phyloP scores from a whole-genome alignment of 2,888 invertebrate species.

The Xanthia icteritia region DNA sequence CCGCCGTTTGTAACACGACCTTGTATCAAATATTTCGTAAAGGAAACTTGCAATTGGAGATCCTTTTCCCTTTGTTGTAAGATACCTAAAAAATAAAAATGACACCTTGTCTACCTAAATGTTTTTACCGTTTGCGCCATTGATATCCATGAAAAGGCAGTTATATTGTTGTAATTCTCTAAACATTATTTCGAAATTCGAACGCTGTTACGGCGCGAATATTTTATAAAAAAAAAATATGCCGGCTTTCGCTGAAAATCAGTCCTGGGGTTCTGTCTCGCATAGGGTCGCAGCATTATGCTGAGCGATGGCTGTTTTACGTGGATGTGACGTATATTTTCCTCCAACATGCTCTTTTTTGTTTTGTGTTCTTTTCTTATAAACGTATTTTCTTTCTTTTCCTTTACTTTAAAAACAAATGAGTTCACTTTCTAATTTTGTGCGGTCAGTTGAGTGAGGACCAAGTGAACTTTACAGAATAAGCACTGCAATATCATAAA shows the following conservation, averaged over 20 bases:
- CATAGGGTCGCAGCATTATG: too few species aligned
- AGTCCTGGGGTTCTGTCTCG: too few species aligned
- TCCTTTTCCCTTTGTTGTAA: neutral
- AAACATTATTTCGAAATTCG: neutral
- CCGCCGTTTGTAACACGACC: constrained; percentile 11
- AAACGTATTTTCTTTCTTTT: too few species aligned
- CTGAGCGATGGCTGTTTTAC: too few species aligned
- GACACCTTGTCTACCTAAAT: constrained; percentile 4
- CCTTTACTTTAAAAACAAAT: too few species aligned
- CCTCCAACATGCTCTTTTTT: too few species aligned
- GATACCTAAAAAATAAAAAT: neutral
- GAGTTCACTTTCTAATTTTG: too few species aligned
- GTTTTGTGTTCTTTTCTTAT: too few species aligned
- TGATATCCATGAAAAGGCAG: neutral
- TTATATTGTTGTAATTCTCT: neutral
- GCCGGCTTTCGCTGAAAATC: too few species aligned
- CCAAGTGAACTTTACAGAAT: neutral
- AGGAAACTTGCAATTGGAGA: neutral
- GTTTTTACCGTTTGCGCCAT: neutral
- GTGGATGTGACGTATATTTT: too few species aligned
- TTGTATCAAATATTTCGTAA: constrained; percentile 37
- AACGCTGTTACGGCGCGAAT: neutral
- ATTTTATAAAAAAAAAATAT: too few species aligned
- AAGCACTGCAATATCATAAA: neutral
- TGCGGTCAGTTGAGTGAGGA: neutral